Evolutionary conservation across 2,888 invertebrate species (phyloP), one percentile per base, ranked within the genome.

Genomic region (Synanthedon myopaeformis): DNA sequence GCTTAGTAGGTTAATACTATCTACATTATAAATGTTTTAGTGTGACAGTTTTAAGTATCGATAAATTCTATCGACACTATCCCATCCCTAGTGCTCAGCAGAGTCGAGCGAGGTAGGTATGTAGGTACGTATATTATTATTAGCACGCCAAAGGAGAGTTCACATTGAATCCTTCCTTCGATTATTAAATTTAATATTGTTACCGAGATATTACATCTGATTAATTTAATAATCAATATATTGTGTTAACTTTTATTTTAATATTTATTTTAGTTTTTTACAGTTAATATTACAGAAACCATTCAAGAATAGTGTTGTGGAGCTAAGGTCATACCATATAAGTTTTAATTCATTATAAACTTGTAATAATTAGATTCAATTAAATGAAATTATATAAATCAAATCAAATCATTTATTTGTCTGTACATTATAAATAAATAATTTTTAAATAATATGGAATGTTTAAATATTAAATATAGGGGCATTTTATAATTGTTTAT

Each of bases 41-140:
- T 23, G 8, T 35, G 35, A 23, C 4, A 35, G 35, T 35, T 35
- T 45, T 45, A 11, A 13, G n/a, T 12, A 45, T 45, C 45, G 45
- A 45, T 45, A 45, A 51, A 11, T 28, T 51, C 35, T 51, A 55
- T 55, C 55, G 55, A 55, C 41, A 41, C 10, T 6, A 10, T 10
- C 35, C 41, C 5, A 3, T 41, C 13, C 35, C 41, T 51, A 13
- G 19, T 4, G 49, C 12, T 19, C 54, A 41, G 63, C 66, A 68
- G 72, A 72, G 70, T 72, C 61, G 67, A 61, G 54, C 52, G 65
- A 71, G 69, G 35, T 35, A 78, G 79, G 80, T 79, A 77, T 75
- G 78, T 79, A 77, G 74, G 78, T 57, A 55, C 57, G 52, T 70
- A 74, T 83, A 82, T 83, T 85, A 84, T 85, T 84, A 86, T 86